Evolutionary conservation across 1,140 invertebrate genomes (phyloP).

Genomic region (Eufriesea mexicana): DNA sequence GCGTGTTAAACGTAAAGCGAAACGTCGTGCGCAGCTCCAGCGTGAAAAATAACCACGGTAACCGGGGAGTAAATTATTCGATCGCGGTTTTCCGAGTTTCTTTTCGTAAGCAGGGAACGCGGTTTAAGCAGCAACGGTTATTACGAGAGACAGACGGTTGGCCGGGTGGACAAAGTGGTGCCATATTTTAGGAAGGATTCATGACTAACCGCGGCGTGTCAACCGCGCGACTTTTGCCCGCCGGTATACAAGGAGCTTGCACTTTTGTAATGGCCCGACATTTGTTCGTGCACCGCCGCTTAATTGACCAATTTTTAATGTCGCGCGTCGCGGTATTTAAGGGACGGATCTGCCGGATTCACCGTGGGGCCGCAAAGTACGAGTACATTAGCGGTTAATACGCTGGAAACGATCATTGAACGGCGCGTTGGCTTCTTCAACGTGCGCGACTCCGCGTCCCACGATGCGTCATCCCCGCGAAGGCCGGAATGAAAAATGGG

Average conservation of each 20-base stretch:
- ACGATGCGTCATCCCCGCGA: slow-evolving; percentile 13
- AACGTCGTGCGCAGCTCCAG: no score
- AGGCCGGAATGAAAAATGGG: slow-evolving; percentile 10
- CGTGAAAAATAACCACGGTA: background rate
- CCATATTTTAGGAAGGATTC: slow-evolving; percentile 63
- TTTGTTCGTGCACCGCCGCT: slow-evolving; percentile 45
- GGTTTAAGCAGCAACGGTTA: slow-evolving; percentile 55
- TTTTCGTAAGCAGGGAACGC: background rate
- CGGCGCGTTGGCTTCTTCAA: slow-evolving; percentile 3
- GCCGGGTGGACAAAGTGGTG: slow-evolving; percentile 59
- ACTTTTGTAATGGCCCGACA: slow-evolving; percentile 54
- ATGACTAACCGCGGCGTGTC: slow-evolving; percentile 52
- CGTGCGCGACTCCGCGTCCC: background rate
- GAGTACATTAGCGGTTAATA: slow-evolving; percentile 40
- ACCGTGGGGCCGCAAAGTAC: background rate
- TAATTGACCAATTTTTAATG: slow-evolving; percentile 55
- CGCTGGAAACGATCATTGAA: slow-evolving; percentile 29
- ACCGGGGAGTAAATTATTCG: background rate
- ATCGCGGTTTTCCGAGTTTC: background rate
- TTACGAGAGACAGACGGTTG: slow-evolving; percentile 53
- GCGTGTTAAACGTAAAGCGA: no score
- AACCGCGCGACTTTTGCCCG: slow-evolving; percentile 34
- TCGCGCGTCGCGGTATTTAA: slow-evolving; percentile 25
- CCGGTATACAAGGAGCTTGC: slow-evolving; percentile 11
- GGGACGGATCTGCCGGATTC: slow-evolving; percentile 3